Conservation (phyloP, 2,888 invertebrate genomes). For the Chironomus tentans region DNA sequence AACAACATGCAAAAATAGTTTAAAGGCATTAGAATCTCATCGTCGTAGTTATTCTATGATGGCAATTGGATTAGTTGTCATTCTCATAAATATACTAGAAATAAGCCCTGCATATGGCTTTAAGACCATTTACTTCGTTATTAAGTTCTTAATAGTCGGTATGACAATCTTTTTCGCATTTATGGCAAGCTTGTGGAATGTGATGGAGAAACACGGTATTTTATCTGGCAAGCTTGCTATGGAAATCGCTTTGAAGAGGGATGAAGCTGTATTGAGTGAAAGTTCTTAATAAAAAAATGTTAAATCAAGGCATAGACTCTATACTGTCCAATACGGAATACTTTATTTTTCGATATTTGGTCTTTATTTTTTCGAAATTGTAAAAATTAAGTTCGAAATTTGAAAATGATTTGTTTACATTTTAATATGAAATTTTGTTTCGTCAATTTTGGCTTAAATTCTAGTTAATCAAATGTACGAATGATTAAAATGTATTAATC, state of each 20-base stretch:
- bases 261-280: neutral
- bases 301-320: no score
- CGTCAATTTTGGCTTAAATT: no score
- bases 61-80: conserved; percentile 34
- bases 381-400: no score
- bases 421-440: no score
- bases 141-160: conserved; percentile 54
- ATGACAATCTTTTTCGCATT: conserved; percentile 59
- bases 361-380: no score
- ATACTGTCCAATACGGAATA: neutral
- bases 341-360: no score
- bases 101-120: conserved; percentile 37
- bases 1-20: conserved; percentile 36
- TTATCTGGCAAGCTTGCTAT: conserved; percentile 64
- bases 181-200: conserved; percentile 76
- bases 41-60: conserved; percentile 37
- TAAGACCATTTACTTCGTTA: conserved; percentile 44
- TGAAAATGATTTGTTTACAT: no score
- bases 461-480: no score
- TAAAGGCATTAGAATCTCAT: conserved; percentile 37
- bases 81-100: conserved; percentile 37
- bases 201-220: conserved; percentile 68
- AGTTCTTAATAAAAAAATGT: no score
- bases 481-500: no score
- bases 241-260: conserved; percentile 45